A percentile compares a stretch with the other conserved stretches of the same genome.
These are phyloP conservation scores for Mythimna lalbum DNA, from an alignment of 2,888 invertebrate genomes.

Conservation along the genomic window DNA sequence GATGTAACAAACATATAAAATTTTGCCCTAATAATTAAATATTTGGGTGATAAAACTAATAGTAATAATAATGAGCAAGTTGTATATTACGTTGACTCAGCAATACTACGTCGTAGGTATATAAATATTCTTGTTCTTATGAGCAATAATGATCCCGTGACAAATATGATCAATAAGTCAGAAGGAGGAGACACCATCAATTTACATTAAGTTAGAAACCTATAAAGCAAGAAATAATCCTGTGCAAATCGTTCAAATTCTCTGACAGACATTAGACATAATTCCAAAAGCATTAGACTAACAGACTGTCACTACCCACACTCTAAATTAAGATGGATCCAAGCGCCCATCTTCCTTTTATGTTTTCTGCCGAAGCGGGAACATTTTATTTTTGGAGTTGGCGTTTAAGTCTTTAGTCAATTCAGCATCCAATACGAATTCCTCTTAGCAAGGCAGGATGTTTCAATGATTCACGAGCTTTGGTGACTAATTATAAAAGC, in stretches of 20 bases:
- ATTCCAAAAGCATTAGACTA: slow-evolving; percentile 38
- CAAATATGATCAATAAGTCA: slow-evolving; percentile 8
- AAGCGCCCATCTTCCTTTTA: slow-evolving; percentile 44
- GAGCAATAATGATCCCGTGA: neutral
- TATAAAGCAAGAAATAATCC: slow-evolving; percentile 16
- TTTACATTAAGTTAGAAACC: neutral
- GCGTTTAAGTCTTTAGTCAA: slow-evolving; percentile 55
- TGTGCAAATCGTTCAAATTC: slow-evolving; percentile 26
- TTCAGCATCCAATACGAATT: slow-evolving; percentile 59
- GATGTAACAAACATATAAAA: too few species aligned
- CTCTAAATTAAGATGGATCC: slow-evolving; percentile 60
- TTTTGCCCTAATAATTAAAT: too few species aligned
- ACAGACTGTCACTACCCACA: slow-evolving; percentile 49
- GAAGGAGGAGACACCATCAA: neutral
- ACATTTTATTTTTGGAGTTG: slow-evolving; percentile 56
- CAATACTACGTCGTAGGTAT: too few species aligned
- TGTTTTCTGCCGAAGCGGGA: slow-evolving; percentile 44
- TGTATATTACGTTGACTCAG: too few species aligned
- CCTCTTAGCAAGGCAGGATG: slow-evolving; percentile 69
- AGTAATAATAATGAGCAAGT: too few species aligned
- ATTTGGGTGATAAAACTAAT: too few species aligned
- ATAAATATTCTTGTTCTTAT: neutral
- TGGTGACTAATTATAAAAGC: slow-evolving; percentile 77
- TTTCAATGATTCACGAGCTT: slow-evolving; percentile 77
- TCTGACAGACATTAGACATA: slow-evolving; percentile 28